phyloP scores from a whole-genome alignment of 1,140 invertebrate genomes.

The Ceratosolen fusciceps region DNA sequence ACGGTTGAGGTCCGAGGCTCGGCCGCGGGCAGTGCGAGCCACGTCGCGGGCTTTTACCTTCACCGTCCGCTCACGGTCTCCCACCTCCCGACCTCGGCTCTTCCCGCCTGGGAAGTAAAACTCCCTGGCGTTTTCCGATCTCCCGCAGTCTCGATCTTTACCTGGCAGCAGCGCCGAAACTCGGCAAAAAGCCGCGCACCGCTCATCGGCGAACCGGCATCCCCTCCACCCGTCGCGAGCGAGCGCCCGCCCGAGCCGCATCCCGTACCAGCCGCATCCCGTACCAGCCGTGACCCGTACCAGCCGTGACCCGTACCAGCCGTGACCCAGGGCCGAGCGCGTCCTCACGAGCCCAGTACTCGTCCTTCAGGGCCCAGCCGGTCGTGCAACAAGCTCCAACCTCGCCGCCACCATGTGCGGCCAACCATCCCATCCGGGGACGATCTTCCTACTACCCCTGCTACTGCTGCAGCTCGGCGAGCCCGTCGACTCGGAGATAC shows the following conservation, averaged over 20 bases:
- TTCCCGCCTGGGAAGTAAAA: conserved; percentile 58
- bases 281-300: no score
- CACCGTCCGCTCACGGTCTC: conserved; percentile 27
- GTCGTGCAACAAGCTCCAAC: background rate
- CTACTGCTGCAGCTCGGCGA: background rate
- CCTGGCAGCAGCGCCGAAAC: conserved; percentile 52
- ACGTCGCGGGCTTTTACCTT: background rate
- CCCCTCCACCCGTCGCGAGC: background rate
- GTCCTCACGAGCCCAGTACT: background rate
- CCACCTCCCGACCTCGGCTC: conserved; percentile 36
- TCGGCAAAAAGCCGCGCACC: conserved; percentile 23
- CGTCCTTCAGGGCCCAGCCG: no score
- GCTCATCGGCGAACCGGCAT: conserved; percentile 22
- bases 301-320: background rate
- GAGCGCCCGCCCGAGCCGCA: background rate
- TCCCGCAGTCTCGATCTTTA: conserved; percentile 58
- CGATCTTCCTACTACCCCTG: background rate
- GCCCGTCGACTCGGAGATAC: background rate
- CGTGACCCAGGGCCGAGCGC: background rate
- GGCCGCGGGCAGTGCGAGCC: background rate
- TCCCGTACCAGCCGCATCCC: background rate
- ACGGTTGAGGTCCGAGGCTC: no score
- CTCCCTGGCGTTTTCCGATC: conserved; percentile 61
- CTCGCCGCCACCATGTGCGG: conserved; percentile 40
- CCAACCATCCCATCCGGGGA: background rate